phyloP scores from a whole-genome alignment of 2,888 invertebrate species.

The Rhagonycha fulva region DNA sequence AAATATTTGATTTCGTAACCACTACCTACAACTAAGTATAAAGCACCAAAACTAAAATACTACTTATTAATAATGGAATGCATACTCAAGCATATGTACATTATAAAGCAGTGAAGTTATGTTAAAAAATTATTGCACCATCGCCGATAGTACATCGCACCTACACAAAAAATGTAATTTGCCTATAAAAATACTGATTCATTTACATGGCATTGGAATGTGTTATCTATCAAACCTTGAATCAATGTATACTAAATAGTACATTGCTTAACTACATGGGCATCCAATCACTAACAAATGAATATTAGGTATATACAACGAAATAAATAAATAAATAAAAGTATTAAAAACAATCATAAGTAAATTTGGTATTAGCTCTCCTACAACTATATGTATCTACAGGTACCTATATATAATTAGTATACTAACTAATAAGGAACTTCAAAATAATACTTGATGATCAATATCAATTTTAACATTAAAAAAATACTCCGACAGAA shows the following conservation, averaged over 20 bases:
- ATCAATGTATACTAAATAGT: constrained; percentile 5
- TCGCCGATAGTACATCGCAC: neutral
- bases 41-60: neutral
- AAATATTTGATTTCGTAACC: neutral
- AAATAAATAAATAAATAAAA: constrained; percentile 18
- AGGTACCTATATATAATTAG: neutral
- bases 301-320: constrained; percentile 14
- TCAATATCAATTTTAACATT: neutral
- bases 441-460: neutral
- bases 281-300: constrained; percentile 21
- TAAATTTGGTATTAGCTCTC: constrained; percentile 6
- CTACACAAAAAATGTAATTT: neutral
- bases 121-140: neutral
- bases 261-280: constrained; percentile 2
- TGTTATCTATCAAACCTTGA: constrained; percentile 14
- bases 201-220: constrained; percentile 12
- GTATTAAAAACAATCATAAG: neutral
- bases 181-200: constrained; percentile 5
- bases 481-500: neutral
- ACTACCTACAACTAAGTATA: neutral
- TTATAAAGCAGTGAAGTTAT: neutral
- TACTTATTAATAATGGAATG: neutral
- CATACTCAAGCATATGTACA: neutral
- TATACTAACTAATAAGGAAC: neutral
- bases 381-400: constrained; percentile 1